Conservation (phyloP, 2,888 invertebrate genomes). For the Anagyrus pseudococci region DNA sequence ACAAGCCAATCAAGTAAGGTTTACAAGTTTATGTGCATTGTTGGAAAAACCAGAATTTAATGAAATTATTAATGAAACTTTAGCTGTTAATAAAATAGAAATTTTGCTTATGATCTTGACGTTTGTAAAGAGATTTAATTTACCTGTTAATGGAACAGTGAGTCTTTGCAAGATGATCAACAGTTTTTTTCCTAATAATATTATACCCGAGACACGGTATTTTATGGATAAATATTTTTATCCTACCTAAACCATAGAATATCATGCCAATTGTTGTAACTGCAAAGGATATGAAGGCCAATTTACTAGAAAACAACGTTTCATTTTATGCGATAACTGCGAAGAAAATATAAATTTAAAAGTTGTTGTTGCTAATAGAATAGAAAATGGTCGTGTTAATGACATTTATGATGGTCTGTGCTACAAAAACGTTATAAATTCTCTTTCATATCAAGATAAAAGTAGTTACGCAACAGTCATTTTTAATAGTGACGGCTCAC, state of each 20-base stretch:
- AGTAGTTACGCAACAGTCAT: constrained; percentile 21
- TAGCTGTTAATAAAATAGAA: background rate
- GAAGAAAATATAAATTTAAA: background rate
- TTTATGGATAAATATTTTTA: constrained; percentile 21
- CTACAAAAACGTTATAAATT: constrained; percentile 28
- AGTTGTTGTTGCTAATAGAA: background rate
- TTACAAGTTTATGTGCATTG: background rate
- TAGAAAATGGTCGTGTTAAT: background rate
- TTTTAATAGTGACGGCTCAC: constrained; percentile 37
- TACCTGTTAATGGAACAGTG: constrained; percentile 7
- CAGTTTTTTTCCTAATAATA: background rate
- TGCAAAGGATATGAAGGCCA: constrained; percentile 17
- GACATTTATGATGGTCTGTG: constrained; percentile 29
- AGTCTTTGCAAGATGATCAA: constrained; percentile 23
- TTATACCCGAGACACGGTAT: constrained; percentile 18
- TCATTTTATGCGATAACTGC: background rate
- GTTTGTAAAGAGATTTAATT: constrained; percentile 6
- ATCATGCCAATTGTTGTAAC: constrained; percentile 14
- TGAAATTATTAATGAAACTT: background rate
- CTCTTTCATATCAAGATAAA: constrained; percentile 11
- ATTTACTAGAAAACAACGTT: background rate
- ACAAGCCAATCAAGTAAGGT: background rate
- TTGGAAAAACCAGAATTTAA: background rate
- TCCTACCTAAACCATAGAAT: background rate
- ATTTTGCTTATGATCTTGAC: background rate